Conservation (phyloP, 2,113 vertebrate species). For the Bombycilla garrulus region DNA sequence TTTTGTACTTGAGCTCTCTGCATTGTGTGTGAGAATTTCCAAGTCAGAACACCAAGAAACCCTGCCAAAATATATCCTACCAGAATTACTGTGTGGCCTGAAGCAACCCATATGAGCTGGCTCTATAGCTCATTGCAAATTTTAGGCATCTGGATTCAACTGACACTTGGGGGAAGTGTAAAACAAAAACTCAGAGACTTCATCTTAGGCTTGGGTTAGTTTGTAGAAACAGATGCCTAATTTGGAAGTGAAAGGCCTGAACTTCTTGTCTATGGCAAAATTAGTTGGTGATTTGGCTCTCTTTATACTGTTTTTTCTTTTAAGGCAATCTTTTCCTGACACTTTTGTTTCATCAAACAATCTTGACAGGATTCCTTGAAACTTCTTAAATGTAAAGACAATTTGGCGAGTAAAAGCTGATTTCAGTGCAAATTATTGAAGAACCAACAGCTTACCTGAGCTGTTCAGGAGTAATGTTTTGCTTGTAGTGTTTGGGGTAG, state of each 20-base stretch:
- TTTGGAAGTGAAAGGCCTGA: background rate
- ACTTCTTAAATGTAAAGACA: background rate
- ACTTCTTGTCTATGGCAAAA: background rate
- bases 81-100: background rate
- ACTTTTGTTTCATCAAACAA: background rate
- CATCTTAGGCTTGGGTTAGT: background rate
- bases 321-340: background rate
- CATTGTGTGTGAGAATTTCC: background rate
- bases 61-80: background rate
- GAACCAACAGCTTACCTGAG: slow-evolving; percentile 73
- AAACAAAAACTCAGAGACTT: background rate
- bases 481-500: slow-evolving; percentile 86
- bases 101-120: background rate
- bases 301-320: background rate
- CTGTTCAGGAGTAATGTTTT: slow-evolving; percentile 78
- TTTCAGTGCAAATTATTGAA: background rate
- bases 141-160: background rate
- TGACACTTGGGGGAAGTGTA: background rate
- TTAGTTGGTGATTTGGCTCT: background rate
- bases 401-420: background rate
- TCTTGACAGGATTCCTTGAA: background rate
- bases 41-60: background rate
- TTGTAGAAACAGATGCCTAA: background rate
- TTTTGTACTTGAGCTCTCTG: background rate
- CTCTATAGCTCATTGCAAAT: background rate